A percentile compares a stretch with the other conserved stretches of the same genome.
Conservation (phyloP, 2,113 vertebrate species). For the Sporophila hypoxantha region DNA sequence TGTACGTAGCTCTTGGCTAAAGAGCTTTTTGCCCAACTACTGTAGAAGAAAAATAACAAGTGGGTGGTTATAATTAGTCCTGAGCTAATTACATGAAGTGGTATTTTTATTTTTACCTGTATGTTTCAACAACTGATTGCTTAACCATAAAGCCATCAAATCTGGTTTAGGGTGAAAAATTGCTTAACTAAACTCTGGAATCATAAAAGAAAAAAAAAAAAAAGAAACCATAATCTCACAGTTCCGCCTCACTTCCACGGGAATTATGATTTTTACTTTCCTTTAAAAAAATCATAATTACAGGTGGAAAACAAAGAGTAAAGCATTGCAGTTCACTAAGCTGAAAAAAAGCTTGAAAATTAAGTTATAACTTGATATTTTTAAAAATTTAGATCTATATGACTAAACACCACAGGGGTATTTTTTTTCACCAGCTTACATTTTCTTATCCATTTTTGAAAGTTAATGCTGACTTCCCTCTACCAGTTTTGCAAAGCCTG, state of each 20-base stretch:
- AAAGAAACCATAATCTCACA: neutral
- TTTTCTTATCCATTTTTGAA: neutral
- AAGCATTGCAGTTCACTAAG: neutral
- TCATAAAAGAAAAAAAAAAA: neutral
- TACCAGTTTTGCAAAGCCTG: neutral
- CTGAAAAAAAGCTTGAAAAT: neutral
- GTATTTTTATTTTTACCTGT: neutral
- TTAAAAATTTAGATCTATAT: neutral
- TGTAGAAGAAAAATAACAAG: neutral
- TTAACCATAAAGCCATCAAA: neutral
- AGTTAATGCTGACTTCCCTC: neutral
- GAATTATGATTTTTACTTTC: neutral
- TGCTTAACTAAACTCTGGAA: neutral
- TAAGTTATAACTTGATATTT: neutral
- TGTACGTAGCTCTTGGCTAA: neutral
- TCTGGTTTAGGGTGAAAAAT: neutral
- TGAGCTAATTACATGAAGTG: neutral
- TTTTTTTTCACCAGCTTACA: neutral
- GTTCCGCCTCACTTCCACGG: neutral
- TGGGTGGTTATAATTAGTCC: neutral
- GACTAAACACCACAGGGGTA: neutral
- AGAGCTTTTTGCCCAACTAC: neutral
- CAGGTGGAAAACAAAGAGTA: neutral
- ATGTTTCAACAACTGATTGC: neutral
- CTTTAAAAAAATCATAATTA: neutral